Evolutionary conservation across 2,113 vertebrate genomes (phyloP).

Genomic region (Chauna torquata): DNA sequence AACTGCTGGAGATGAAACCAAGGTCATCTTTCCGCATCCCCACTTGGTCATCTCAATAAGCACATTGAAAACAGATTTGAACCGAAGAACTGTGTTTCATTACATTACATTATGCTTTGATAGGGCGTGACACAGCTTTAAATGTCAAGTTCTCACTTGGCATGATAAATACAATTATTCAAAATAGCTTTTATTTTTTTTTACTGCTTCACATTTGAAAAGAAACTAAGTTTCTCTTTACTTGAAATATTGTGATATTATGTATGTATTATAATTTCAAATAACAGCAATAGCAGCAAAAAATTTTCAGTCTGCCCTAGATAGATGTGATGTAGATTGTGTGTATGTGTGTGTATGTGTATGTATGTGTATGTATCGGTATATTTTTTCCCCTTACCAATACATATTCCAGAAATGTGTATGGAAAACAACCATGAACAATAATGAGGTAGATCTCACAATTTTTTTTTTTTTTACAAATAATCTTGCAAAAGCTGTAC

Average conservation of each 20-base stretch:
- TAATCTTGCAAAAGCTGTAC: neutral
- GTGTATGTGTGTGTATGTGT: neutral
- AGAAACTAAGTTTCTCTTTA: neutral
- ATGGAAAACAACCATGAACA: neutral
- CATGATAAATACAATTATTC: neutral
- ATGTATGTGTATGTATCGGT: no score
- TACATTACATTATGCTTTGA: neutral
- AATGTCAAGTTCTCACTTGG: neutral
- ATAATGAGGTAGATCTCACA: neutral
- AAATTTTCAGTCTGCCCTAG: neutral
- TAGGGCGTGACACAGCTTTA: neutral
- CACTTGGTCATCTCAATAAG: neutral
- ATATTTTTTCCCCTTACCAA: neutral
- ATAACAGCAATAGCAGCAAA: neutral
- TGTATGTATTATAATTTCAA: neutral
- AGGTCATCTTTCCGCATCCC: neutral
- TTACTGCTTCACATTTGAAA: neutral
- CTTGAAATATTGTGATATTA: neutral
- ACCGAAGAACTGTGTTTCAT: neutral
- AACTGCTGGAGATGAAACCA: neutral
- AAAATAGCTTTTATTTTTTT: neutral
- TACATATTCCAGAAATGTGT: rapidly evolving
- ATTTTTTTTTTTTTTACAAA: neutral
- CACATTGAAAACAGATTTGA: neutral
- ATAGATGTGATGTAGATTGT: neutral